These are phyloP conservation scores for Halcyon leucocephala DNA, from an alignment of 2,797 vertebrate species.

Conservation along the genomic window DNA sequence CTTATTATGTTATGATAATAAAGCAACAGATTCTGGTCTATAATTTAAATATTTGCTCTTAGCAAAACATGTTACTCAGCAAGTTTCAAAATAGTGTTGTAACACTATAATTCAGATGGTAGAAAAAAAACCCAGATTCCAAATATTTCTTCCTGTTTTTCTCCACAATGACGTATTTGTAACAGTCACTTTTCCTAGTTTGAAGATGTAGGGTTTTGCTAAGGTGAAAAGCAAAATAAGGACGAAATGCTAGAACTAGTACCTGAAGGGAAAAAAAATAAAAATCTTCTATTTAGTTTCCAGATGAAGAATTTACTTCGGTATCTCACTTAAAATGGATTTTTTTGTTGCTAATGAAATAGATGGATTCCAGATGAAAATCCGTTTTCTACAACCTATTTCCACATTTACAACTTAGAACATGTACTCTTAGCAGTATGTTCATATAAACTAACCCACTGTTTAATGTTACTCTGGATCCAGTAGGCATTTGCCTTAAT, in stretches of 20 bases:
- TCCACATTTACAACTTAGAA: background rate
- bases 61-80: background rate
- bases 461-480: background rate
- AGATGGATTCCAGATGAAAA: background rate
- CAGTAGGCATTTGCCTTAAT: background rate
- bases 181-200: background rate
- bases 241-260: background rate
- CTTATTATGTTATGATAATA: conserved; percentile 9
- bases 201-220: background rate
- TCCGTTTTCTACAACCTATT: background rate
- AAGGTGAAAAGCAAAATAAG: background rate
- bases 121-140: background rate
- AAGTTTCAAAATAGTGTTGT: background rate
- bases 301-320: background rate
- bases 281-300: background rate
- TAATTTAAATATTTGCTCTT: conserved; percentile 42
- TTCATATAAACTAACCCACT: background rate
- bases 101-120: background rate
- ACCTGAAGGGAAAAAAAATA: background rate
- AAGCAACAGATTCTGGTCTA: conserved; percentile 27
- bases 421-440: background rate
- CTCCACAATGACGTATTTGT: background rate
- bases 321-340: background rate
- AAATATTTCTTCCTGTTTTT: conserved; percentile 12
- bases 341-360: background rate